A percentile compares a stretch with the other conserved stretches of the same genome.
These are phyloP conservation scores for Tonatia bakeri DNA, from an alignment of 2,113 vertebrate species.

Conservation along the genomic window DNA sequence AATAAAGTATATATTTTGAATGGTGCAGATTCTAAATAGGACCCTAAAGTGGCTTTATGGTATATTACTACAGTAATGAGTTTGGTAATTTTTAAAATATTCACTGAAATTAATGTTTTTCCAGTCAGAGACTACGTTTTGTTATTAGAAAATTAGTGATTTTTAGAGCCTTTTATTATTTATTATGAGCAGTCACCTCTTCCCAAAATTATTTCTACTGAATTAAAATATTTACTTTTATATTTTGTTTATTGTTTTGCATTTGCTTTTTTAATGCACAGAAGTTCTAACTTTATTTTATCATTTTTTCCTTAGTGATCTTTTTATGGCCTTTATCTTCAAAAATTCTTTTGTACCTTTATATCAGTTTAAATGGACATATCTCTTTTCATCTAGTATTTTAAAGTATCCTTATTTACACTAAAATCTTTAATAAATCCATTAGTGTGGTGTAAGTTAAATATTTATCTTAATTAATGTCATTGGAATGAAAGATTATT, in stretches of 20 bases:
- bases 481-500: neutral
- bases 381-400: neutral
- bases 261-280: neutral
- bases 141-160: neutral
- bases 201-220: neutral
- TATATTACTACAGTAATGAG: neutral
- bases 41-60: neutral
- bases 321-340: neutral
- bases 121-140: neutral
- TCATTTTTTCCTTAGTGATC: neutral
- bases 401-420: slow-evolving; percentile 8
- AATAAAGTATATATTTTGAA: neutral
- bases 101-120: neutral
- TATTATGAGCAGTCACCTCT: neutral
- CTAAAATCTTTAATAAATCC: neutral
- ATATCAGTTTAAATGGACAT: neutral
- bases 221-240: slow-evolving; percentile 7
- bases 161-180: neutral
- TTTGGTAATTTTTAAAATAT: neutral
- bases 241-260: neutral
- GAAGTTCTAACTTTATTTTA: neutral
- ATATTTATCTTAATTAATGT: neutral
- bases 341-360: neutral
- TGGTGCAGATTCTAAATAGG: neutral
- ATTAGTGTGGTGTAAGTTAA: neutral